Percentiles rank a stretch among this genome's conserved stretches.
phyloP scores from a whole-genome alignment of 2,888 invertebrate species.

The Gasteruption jaculator region DNA sequence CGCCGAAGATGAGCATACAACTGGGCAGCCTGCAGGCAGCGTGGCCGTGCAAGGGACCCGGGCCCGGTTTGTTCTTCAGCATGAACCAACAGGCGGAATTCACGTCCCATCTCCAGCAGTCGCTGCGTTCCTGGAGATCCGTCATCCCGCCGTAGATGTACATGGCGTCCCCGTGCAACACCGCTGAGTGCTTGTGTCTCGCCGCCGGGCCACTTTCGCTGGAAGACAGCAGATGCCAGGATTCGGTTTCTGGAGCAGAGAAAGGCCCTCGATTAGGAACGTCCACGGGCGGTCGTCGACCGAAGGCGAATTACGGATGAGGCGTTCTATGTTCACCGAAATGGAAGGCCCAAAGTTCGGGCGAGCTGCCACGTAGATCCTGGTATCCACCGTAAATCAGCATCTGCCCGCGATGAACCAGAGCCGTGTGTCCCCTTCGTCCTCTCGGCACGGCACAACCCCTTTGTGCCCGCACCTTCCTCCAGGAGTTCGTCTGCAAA shows the following conservation, averaged over 20 bases:
- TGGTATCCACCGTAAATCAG: slow-evolving; percentile 84
- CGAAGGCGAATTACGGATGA: not conserved
- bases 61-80: slow-evolving; percentile 62
- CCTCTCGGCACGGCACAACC: slow-evolving; percentile 65
- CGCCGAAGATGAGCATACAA: slow-evolving; percentile 76
- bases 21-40: slow-evolving; percentile 73
- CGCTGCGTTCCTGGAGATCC: slow-evolving; percentile 71
- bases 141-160: slow-evolving; percentile 89
- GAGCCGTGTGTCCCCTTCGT: slow-evolving; percentile 77
- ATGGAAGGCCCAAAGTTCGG: slow-evolving; percentile 84
- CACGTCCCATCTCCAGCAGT: slow-evolving; percentile 76
- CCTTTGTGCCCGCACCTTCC: slow-evolving; percentile 59
- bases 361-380: slow-evolving; percentile 77
- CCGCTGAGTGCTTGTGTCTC: slow-evolving; percentile 81
- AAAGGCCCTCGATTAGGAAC: slow-evolving; percentile 1
- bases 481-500: slow-evolving; percentile 58
- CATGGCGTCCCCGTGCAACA: slow-evolving; percentile 72
- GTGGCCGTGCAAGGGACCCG: slow-evolving; percentile 72
- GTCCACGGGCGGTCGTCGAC: not conserved
- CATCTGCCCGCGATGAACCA: slow-evolving; percentile 74
- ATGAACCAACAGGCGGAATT: slow-evolving; percentile 62
- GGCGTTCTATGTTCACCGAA: slow-evolving; percentile 60
- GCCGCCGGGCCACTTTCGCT: slow-evolving; percentile 60
- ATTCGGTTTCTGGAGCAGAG: slow-evolving; percentile 65
- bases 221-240: slow-evolving; percentile 66